Conservation (phyloP, 2,113 vertebrate species). For the Mola mola region DNA sequence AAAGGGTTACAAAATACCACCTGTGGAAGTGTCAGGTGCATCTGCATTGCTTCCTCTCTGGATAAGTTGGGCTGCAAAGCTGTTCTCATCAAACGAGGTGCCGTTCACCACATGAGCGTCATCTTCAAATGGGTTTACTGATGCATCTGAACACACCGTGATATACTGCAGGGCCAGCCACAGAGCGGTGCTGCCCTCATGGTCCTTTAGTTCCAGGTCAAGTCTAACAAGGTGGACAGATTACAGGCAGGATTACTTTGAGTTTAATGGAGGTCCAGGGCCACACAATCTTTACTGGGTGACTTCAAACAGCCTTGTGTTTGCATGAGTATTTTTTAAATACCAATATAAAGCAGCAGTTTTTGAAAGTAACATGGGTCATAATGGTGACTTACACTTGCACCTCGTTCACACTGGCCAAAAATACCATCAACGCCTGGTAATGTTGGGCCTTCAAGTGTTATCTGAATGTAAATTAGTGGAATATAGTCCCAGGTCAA, state of each 20-base stretch:
- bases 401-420: too few species aligned
- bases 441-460: too few species aligned
- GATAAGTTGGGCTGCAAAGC: constrained; percentile 93
- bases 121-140: constrained; percentile 96
- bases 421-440: too few species aligned
- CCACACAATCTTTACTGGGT: too few species aligned
- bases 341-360: too few species aligned
- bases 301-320: too few species aligned
- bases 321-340: too few species aligned
- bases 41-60: constrained; percentile 93
- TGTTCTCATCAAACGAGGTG: constrained; percentile 96
- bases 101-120: constrained; percentile 90
- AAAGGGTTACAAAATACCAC: constrained; percentile 66
- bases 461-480: too few species aligned
- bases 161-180: constrained; percentile 97
- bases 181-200: constrained; percentile 95
- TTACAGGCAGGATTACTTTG: not conserved
- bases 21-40: constrained; percentile 87
- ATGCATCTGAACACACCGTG: constrained; percentile 89
- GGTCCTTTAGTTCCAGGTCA: constrained; percentile 95
- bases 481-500: too few species aligned
- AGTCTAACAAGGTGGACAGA: constrained; percentile 76
- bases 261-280: not conserved
- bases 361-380: too few species aligned
- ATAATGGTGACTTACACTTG: too few species aligned